Conservation (phyloP, 2,113 vertebrate genomes). For the Australoheros scitulus region DNA sequence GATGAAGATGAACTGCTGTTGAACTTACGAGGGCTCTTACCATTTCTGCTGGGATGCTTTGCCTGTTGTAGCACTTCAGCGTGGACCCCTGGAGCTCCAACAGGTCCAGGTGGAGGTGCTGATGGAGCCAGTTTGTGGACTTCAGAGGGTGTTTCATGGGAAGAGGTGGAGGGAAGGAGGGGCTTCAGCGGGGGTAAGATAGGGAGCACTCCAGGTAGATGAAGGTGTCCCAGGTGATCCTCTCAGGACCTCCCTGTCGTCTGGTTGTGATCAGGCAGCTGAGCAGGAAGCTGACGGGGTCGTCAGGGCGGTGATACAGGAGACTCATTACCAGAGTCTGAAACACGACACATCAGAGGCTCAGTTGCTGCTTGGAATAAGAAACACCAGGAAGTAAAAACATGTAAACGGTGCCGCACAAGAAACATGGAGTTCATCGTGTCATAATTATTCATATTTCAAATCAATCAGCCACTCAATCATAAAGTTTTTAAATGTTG, state of each 20-base stretch:
- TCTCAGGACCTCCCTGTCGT: slow-evolving; percentile 5
- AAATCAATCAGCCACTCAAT: too few species aligned
- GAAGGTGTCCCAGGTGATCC: slow-evolving; percentile 24
- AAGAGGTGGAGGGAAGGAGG: neutral
- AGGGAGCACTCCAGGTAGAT: neutral
- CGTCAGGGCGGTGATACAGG: slow-evolving; percentile 17
- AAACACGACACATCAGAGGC: neutral
- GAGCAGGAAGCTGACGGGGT: slow-evolving; percentile 31
- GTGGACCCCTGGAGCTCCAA: neutral
- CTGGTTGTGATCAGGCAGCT: slow-evolving; percentile 6
- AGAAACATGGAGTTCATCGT: too few species aligned
- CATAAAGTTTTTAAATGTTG: too few species aligned
- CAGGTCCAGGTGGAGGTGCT: neutral
- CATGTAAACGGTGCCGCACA: too few species aligned
- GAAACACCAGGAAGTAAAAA: too few species aligned
- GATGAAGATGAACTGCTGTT: neutral
- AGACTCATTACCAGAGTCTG: slow-evolving; percentile 35
- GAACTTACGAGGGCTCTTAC: neutral
- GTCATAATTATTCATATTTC: too few species aligned
- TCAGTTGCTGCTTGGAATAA: too few species aligned
- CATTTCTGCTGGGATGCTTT: neutral
- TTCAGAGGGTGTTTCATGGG: neutral
- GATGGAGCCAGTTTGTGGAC: neutral
- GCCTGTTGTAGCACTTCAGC: neutral
- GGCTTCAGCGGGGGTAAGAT: neutral